These are phyloP conservation scores for Atopsyche davidsoni DNA, from an alignment of 1,140 invertebrate genomes.

Conservation along the genomic window DNA sequence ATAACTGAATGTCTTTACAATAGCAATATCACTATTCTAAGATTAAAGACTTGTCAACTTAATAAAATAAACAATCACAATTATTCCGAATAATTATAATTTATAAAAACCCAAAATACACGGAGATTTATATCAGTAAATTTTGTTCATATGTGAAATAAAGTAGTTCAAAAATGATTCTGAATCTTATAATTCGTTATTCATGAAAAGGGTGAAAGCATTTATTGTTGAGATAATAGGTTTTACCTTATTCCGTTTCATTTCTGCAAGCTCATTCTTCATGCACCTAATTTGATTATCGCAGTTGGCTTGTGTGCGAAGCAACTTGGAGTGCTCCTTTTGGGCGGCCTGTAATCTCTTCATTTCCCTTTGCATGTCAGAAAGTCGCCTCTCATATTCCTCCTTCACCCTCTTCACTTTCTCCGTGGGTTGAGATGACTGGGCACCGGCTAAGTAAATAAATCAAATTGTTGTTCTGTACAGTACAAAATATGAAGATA, in stretches of 20 bases:
- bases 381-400: slow-evolving; percentile 85
- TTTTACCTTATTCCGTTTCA: slow-evolving; percentile 84
- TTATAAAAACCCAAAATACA: too few species aligned
- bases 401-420: slow-evolving; percentile 81
- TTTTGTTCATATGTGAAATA: too few species aligned
- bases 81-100: too few species aligned
- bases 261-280: slow-evolving; percentile 73
- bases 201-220: background rate
- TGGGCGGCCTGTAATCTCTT: slow-evolving; percentile 82
- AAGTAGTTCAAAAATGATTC: too few species aligned
- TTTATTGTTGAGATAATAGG: slow-evolving; percentile 22
- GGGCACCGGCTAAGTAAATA: slow-evolving; percentile 32
- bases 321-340: slow-evolving; percentile 79
- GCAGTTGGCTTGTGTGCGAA: slow-evolving; percentile 76
- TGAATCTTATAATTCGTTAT: background rate
- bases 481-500: background rate
- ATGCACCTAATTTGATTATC: slow-evolving; percentile 75
- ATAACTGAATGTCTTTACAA: too few species aligned
- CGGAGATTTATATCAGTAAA: too few species aligned
- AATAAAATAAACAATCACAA: too few species aligned
- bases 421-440: slow-evolving; percentile 56
- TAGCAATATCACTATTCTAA: too few species aligned
- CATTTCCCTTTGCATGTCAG: slow-evolving; percentile 79
- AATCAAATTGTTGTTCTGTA: background rate
- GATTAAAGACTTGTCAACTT: too few species aligned